Percentiles rank a stretch among this genome's conserved stretches.
Conservation (phyloP, 2,113 vertebrate genomes). For the Micronycteris hirsuta region DNA sequence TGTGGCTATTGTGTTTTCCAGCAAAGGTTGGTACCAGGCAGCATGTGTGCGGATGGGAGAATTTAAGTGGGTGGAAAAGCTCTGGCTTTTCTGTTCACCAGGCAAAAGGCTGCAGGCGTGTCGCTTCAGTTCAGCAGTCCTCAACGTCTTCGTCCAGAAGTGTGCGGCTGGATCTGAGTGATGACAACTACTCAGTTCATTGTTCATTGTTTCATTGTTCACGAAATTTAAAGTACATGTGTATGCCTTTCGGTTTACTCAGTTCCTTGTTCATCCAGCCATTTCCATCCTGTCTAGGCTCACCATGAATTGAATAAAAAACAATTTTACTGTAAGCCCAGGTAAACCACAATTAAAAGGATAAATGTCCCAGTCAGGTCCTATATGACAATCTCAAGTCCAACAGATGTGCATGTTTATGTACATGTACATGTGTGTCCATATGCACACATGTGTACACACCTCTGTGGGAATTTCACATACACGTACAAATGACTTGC, state of each 20-base stretch:
- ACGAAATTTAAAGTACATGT: no score
- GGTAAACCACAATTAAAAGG: neutral
- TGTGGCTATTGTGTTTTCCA: neutral
- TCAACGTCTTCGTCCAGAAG: neutral
- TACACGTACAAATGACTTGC: neutral
- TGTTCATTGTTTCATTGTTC: no score
- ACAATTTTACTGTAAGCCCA: neutral
- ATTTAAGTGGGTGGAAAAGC: neutral
- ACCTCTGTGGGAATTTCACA: neutral
- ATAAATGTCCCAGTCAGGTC: neutral
- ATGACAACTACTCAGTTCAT: no score
- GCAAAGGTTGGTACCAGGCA: neutral
- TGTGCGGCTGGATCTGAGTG: rapidly evolving
- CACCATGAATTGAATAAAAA: neutral
- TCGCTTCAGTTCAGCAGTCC: neutral
- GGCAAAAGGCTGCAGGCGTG: neutral
- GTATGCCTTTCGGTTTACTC: no score
- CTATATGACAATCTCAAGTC: neutral
- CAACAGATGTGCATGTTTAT: neutral
- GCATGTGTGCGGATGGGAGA: neutral
- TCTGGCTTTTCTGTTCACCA: neutral
- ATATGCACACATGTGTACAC: no score
- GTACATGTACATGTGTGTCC: rapidly evolving
- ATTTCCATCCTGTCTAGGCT: neutral
- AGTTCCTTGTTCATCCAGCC: neutral